A percentile compares a stretch with the other conserved stretches of the same genome.
phyloP scores from a whole-genome alignment of 2,797 vertebrate species.

The Centroberyx gerrardi region DNA sequence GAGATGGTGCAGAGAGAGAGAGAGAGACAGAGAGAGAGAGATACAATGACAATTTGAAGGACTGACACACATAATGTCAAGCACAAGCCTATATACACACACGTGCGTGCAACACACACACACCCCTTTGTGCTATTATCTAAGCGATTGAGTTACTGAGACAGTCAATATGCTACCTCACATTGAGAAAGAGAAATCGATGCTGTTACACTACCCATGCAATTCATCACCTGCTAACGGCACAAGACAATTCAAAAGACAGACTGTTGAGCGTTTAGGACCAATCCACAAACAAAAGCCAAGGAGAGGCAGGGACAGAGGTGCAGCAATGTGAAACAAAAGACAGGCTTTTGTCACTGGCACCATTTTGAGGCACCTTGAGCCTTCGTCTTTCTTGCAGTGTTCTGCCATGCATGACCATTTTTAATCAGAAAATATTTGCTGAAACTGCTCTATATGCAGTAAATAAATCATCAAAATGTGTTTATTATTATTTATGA shows the following conservation, averaged over 20 bases:
- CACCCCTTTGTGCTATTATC: neutral
- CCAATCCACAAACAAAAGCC: neutral
- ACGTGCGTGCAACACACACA: neutral
- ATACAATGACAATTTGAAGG: neutral
- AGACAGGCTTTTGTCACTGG: neutral
- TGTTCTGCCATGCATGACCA: too few species aligned
- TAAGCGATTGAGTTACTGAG: constrained; percentile 38
- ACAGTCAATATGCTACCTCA: constrained; percentile 32
- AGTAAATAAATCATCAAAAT: too few species aligned
- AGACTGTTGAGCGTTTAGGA: neutral
- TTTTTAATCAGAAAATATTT: neutral
- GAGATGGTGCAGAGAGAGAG: neutral
- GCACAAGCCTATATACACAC: neutral
- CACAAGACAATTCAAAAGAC: constrained; percentile 8
- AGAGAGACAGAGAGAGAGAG: neutral
- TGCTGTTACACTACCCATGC: constrained; percentile 26
- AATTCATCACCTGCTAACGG: constrained; percentile 50
- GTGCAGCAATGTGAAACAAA: neutral
- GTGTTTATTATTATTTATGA: neutral
- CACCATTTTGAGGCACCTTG: neutral
- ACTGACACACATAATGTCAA: neutral
- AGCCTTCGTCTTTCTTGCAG: too few species aligned
- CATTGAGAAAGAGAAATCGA: constrained; percentile 38
- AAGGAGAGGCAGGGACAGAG: neutral
- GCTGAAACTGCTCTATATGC: neutral